These are phyloP conservation scores for Festucalex cinctus DNA, from an alignment of 2,113 vertebrate species.

Conservation along the genomic window DNA sequence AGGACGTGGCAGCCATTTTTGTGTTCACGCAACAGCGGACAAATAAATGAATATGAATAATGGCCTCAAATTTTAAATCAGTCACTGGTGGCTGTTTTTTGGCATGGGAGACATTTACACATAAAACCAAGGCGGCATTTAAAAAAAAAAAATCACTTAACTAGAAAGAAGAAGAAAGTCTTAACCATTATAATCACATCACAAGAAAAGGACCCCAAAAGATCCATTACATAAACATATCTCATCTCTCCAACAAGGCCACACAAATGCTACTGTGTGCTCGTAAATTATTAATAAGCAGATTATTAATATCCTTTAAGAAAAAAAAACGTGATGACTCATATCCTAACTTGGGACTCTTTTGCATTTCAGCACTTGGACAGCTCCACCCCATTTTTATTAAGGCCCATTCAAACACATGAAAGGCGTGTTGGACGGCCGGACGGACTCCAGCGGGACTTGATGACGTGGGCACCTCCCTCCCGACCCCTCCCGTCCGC, in stretches of 20 bases:
- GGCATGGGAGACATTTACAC: no score
- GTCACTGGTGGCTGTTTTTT: no score
- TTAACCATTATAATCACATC: no score
- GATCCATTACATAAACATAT: background rate
- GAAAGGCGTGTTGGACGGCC: background rate
- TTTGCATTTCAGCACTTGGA: constrained; percentile 42
- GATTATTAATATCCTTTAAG: background rate
- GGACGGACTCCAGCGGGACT: constrained; percentile 76
- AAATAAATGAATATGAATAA: no score
- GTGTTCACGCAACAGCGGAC: no score
- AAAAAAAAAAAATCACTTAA: no score
- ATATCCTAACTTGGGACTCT: background rate
- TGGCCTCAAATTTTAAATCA: no score
- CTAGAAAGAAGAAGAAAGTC: no score
- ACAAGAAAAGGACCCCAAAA: background rate
- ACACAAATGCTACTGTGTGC: background rate
- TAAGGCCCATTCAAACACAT: background rate
- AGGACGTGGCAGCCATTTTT: no score
- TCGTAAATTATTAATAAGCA: background rate
- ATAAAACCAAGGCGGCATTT: no score
- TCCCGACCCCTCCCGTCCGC: background rate
- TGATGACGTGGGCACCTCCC: constrained; percentile 83
- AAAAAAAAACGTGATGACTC: background rate
- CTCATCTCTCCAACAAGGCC: background rate
- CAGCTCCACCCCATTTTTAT: constrained; percentile 19